Percentiles rank a stretch among this genome's conserved stretches.
These are phyloP conservation scores for Odocoileus virginianus DNA, from an alignment of 2,113 vertebrate species.

Conservation along the genomic window DNA sequence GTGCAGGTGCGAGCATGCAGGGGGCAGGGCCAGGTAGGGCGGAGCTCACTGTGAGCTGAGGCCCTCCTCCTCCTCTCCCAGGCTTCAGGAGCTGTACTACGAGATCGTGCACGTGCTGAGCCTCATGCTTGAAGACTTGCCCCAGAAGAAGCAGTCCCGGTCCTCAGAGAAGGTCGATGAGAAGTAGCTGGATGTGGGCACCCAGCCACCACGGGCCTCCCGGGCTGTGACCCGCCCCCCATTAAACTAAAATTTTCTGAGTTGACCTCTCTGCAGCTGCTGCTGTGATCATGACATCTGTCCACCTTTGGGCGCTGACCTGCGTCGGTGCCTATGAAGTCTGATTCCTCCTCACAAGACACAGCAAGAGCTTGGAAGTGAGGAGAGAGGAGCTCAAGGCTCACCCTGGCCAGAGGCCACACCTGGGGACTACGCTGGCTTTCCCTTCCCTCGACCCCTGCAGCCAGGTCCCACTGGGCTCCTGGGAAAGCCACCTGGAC, in stretches of 20 bases:
- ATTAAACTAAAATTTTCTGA: slow-evolving; percentile 42
- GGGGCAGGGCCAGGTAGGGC: accelerated
- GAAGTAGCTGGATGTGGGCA: neutral
- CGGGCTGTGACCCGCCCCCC: neutral
- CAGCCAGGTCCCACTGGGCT: neutral
- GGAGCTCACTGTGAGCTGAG: neutral
- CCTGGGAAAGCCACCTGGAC: neutral
- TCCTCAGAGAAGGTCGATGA: accelerated
- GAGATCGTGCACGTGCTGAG: slow-evolving; percentile 2
- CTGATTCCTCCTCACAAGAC: neutral
- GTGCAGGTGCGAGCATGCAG: accelerated
- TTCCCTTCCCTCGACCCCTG: neutral
- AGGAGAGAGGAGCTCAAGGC: neutral
- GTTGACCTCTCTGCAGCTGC: neutral
- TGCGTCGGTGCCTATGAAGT: neutral
- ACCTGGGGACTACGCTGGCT: neutral
- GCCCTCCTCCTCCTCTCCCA: slow-evolving; percentile 8
- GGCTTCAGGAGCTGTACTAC: slow-evolving; percentile 70
- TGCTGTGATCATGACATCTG: neutral
- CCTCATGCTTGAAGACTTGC: slow-evolving; percentile 37
- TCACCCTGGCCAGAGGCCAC: neutral
- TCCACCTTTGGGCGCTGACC: neutral
- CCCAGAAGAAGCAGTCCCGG: neutral
- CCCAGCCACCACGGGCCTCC: accelerated
- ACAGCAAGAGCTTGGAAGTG: neutral